Base-by-base conservation (phyloP, 2,888 invertebrate species). In the Dasypogon diadema region DNA sequence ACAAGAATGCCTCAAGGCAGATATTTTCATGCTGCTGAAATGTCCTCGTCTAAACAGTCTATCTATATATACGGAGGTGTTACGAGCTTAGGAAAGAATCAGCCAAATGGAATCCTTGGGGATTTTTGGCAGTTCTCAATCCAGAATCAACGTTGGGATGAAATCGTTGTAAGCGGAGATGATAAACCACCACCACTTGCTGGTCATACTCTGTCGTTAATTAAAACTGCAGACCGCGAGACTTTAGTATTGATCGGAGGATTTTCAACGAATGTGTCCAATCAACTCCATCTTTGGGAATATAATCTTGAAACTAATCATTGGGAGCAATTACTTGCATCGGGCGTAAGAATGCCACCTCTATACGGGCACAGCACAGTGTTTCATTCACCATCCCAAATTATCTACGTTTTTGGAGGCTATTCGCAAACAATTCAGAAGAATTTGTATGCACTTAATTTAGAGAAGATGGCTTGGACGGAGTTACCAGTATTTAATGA, bases 51-150 rank as follows among this genome's bases (percentile, higher is more conserved):
- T 2, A 91, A 92, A 81, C 93, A 94, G 82, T 92, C 92, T 72
- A 93, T 98, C 82, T 97, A 92, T 83, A 92, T 98, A 22, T 96
- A 92, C 81, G 97, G 98, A 0, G 98, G 98, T 0, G 87, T 97
- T 63, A 91, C 92, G 80, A 88, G 91, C 82, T 87, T 89, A 81
- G 74, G 84, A 82, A 85, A 89, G 84, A 22, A 79, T 83, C 74
- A 79, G 21, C 74, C 77, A 1, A 79, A 79, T 48, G 85, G 86
- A 78, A 86, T 96, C 1, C 87, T 96, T 1, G 91, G 90, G 54
- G 97, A 97, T 83, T 95, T 97, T 83, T 98, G 97, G 97, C 94
- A 93, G 82, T 98, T 97, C 83, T 93, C 93, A 80, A 89, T 95
- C 76, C 93, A 93, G 82, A 93, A 94, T 83, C 93, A 94, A 81